Percentiles rank a stretch among this genome's conserved stretches.
These are phyloP conservation scores for Clarias gariepinus DNA, from an alignment of 2,113 vertebrate species.

Conservation along the genomic window DNA sequence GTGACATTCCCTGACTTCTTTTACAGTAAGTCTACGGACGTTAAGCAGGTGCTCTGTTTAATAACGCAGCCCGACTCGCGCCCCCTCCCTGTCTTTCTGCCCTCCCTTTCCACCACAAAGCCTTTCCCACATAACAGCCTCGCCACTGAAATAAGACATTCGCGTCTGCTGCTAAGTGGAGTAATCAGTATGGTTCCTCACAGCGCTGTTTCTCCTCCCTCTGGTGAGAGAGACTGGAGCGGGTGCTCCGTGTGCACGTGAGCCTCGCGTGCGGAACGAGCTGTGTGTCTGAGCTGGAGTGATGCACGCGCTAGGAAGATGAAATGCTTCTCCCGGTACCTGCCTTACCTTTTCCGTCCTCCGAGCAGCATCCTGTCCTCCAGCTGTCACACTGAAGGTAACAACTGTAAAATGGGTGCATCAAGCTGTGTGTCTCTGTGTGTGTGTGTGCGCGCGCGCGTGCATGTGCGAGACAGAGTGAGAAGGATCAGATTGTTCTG, in stretches of 20 bases:
- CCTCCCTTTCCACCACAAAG: neutral
- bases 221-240: constrained; percentile 59
- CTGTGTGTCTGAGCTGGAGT: constrained; percentile 35
- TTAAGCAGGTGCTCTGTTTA: neutral
- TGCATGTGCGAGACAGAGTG: neutral
- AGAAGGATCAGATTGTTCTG: neutral
- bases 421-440: constrained; percentile 9
- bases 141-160: constrained; percentile 21
- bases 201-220: constrained; percentile 44
- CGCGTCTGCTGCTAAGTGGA: constrained; percentile 31
- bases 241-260: constrained; percentile 51
- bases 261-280: constrained; percentile 1
- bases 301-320: constrained; percentile 69
- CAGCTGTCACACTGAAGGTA: constrained; percentile 85
- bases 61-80: neutral
- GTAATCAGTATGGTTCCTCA: constrained; percentile 34
- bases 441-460: neutral
- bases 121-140: constrained; percentile 23
- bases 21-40: neutral
- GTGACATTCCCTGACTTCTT: neutral
- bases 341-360: constrained; percentile 84
- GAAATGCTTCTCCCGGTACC: constrained; percentile 87
- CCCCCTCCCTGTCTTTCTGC: neutral
- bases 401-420: constrained; percentile 16
- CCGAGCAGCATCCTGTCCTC: constrained; percentile 80